Conservation (phyloP, 2,888 invertebrate genomes). For the Drosophila incognita region DNA sequence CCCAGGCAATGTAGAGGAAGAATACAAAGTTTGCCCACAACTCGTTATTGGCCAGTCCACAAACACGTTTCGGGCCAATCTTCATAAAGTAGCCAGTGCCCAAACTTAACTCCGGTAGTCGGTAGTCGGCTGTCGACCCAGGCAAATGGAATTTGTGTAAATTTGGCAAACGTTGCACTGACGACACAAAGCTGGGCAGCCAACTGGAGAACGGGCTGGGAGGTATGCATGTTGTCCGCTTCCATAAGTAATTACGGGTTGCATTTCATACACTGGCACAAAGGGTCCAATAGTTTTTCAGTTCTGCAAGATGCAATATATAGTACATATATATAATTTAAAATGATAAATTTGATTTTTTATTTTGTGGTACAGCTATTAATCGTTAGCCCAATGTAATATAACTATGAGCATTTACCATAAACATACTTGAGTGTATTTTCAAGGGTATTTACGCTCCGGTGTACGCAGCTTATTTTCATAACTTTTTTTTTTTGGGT, state of each 20-base stretch:
- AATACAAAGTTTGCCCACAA: slow-evolving; percentile 27
- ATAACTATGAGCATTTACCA: background rate
- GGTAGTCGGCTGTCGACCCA: slow-evolving; percentile 31
- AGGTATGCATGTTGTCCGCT: slow-evolving; percentile 39
- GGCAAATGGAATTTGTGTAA: slow-evolving; percentile 73
- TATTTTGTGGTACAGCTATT: too few species aligned
- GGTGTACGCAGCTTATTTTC: background rate
- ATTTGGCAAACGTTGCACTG: slow-evolving; percentile 70
- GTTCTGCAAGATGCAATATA: background rate
- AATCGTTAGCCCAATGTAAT: background rate
- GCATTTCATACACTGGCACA: slow-evolving; percentile 34
- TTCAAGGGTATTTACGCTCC: slow-evolving; percentile 16
- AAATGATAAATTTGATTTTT: background rate
- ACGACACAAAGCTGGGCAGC: slow-evolving; percentile 41
- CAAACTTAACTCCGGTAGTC: slow-evolving; percentile 41
- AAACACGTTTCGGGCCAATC: slow-evolving; percentile 76
- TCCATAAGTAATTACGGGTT: slow-evolving; percentile 52
- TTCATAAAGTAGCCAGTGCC: slow-evolving; percentile 48
- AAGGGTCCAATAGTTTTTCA: slow-evolving; percentile 13
- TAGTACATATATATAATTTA: background rate
- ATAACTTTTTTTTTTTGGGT: slow-evolving; percentile 12
- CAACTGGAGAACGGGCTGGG: slow-evolving; percentile 29
- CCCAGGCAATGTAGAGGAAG: slow-evolving; percentile 30
- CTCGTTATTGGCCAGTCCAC: slow-evolving; percentile 76
- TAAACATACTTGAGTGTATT: background rate